Evolutionary conservation across 2,888 invertebrate genomes (phyloP).

Genomic region (Meghimatium bilineatum): DNA sequence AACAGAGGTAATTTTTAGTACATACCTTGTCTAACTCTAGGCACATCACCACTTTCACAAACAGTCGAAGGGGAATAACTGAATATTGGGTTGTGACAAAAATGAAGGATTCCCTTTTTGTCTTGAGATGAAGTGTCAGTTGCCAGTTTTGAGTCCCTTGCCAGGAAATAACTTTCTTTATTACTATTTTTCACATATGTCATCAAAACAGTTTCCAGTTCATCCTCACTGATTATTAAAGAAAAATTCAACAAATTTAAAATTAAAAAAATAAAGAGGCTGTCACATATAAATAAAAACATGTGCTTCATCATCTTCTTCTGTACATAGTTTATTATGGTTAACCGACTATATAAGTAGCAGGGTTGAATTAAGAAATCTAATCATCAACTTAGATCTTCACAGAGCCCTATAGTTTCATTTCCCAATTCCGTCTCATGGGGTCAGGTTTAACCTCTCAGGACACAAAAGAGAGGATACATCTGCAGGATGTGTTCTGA

Average conservation of each 20-base stretch:
- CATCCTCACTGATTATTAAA: slow-evolving; percentile 70
- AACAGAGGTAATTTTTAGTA: slow-evolving; percentile 7
- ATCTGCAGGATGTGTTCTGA: too few relatives aligned
- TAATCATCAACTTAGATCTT: too few relatives aligned
- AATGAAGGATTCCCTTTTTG: slow-evolving; percentile 36
- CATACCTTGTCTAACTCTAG: slow-evolving; percentile 51
- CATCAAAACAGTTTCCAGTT: slow-evolving; percentile 76
- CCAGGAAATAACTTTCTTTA: slow-evolving; percentile 76
- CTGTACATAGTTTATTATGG: too few relatives aligned
- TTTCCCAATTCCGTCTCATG: too few relatives aligned
- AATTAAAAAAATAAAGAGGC: too few relatives aligned
- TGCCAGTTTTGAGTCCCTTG: slow-evolving; percentile 57
- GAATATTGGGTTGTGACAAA: slow-evolving; percentile 12
- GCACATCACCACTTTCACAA: slow-evolving; percentile 49
- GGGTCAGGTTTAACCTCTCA: too few relatives aligned
- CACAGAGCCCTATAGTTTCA: too few relatives aligned
- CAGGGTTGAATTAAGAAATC: too few relatives aligned
- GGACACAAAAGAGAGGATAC: too few relatives aligned
- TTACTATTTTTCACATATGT: slow-evolving; percentile 77
- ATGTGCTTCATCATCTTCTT: too few relatives aligned
- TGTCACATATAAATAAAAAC: too few relatives aligned
- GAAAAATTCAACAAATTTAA: neutral
- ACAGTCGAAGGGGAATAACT: slow-evolving; percentile 41
- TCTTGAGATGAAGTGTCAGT: slow-evolving; percentile 7
- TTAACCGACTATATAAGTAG: too few relatives aligned